Evolutionary conservation across 2,888 invertebrate species (phyloP).

Genomic region (Lochmaea capreae): DNA sequence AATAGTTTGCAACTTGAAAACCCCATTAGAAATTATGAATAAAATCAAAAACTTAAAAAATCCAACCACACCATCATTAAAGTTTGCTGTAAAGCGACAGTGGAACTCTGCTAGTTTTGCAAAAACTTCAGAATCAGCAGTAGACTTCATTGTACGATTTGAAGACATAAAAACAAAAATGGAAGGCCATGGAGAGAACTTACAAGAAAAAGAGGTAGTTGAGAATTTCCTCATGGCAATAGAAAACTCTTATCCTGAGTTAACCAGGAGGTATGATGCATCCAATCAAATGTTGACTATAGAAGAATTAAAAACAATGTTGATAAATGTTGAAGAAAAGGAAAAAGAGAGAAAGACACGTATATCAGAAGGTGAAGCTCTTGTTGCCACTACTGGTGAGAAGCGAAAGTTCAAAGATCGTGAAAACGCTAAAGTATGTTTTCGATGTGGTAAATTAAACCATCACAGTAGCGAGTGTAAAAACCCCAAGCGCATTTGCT

Average conservation of each 20-base stretch:
- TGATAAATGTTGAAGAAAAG: constrained; percentile 4
- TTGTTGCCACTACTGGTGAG: background rate
- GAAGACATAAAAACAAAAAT: background rate
- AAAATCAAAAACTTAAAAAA: background rate
- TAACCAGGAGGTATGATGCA: constrained; percentile 1
- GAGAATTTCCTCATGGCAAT: constrained; percentile 1
- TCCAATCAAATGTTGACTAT: background rate
- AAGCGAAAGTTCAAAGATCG: background rate
- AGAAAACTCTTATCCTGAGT: constrained; percentile 3
- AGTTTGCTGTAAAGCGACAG: background rate
- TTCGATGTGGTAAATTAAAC: too few relatives aligned
- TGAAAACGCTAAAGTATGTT: too few relatives aligned
- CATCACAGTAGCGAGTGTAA: too few relatives aligned
- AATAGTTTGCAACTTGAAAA: background rate
- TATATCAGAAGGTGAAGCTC: constrained; percentile 2
- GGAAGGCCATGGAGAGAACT: background rate
- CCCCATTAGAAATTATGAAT: constrained; percentile 1
- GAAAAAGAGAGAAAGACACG: background rate
- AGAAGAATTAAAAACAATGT: constrained; percentile 1
- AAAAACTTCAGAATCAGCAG: background rate
- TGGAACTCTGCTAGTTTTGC: constrained; percentile 2
- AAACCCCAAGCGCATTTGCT: too few relatives aligned
- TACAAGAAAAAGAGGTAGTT: background rate
- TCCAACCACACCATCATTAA: background rate
- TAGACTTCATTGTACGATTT: constrained; percentile 1